A percentile compares a stretch with the other conserved stretches of the same genome.
Conservation (phyloP, 2,797 vertebrate genomes). For the Antennarius maculatus region DNA sequence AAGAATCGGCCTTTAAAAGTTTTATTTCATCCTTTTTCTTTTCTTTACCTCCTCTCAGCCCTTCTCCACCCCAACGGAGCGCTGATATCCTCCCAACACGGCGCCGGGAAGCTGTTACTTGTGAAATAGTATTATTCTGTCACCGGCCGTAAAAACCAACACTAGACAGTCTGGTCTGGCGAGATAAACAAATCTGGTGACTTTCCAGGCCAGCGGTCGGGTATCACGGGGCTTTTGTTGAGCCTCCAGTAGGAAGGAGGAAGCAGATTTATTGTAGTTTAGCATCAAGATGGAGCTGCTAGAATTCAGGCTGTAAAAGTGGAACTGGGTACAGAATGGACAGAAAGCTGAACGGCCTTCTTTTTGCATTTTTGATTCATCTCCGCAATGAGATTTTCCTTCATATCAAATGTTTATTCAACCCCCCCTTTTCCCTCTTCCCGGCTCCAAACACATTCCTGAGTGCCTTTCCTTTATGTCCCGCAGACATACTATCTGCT, state of each 20-base stretch:
- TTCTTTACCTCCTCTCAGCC: neutral
- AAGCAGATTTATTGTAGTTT: neutral
- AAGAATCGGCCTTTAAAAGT: neutral
- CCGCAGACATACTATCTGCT: conserved; percentile 53
- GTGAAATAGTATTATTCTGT: conserved; percentile 31
- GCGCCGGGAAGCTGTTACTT: conserved; percentile 50
- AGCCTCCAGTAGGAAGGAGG: neutral
- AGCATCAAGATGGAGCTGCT: neutral
- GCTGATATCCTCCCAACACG: conserved; percentile 29
- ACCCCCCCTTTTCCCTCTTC: neutral
- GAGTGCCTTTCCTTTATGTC: conserved; percentile 44
- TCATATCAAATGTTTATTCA: conserved; percentile 21
- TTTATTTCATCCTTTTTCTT: neutral
- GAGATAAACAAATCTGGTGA: conserved; percentile 66
- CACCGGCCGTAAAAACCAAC: conserved; percentile 35
- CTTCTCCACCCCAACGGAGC: neutral
- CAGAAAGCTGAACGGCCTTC: neutral
- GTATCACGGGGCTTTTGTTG: conserved; percentile 24
- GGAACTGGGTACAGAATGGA: neutral
- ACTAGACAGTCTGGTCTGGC: conserved; percentile 53
- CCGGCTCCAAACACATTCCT: conserved; percentile 3
- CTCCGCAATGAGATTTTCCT: conserved; percentile 7
- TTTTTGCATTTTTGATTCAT: neutral
- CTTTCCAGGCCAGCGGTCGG: conserved; percentile 37
- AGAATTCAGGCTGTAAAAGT: neutral